Conservation (phyloP, 1,140 invertebrate genomes). For the Nylanderia fulva region DNA sequence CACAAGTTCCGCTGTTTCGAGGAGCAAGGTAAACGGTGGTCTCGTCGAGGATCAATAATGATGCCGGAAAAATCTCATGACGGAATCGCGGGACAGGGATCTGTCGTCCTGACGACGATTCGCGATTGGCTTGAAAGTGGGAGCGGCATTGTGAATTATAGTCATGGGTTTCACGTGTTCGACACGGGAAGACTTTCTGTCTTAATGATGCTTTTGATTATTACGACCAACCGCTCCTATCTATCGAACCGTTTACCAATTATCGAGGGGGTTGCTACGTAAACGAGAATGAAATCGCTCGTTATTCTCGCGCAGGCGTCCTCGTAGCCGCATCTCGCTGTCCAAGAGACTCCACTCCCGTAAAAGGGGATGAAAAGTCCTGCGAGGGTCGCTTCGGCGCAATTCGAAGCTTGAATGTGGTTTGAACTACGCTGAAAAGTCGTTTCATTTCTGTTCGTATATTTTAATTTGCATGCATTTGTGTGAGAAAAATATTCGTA, state of each 20-base stretch:
- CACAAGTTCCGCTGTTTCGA: slow-evolving; percentile 32
- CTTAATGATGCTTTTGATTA: background rate
- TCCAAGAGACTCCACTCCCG: slow-evolving; percentile 18
- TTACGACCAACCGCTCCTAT: slow-evolving; percentile 17
- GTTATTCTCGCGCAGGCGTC: slow-evolving; percentile 82
- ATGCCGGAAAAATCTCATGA: slow-evolving; percentile 38
- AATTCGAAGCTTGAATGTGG: background rate
- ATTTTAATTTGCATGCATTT: background rate
- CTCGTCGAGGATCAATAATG: slow-evolving; percentile 46
- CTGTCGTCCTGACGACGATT: background rate
- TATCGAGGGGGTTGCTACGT: slow-evolving; percentile 70
- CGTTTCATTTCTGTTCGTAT: background rate
- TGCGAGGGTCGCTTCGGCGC: slow-evolving; percentile 8
- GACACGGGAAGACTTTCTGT: background rate
- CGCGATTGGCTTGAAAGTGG: background rate
- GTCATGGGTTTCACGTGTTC: background rate
- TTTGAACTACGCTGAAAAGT: background rate
- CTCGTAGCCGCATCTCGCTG: slow-evolving; percentile 26
- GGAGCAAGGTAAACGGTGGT: slow-evolving; percentile 40
- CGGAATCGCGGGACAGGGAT: background rate
- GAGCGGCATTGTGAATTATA: background rate
- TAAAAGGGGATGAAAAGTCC: background rate
- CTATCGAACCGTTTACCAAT: slow-evolving; percentile 70
- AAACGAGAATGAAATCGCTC: slow-evolving; percentile 80
- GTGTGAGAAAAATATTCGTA: background rate